phyloP scores from a whole-genome alignment of 2,113 vertebrate species.

The Thryonomys swinderianus region DNA sequence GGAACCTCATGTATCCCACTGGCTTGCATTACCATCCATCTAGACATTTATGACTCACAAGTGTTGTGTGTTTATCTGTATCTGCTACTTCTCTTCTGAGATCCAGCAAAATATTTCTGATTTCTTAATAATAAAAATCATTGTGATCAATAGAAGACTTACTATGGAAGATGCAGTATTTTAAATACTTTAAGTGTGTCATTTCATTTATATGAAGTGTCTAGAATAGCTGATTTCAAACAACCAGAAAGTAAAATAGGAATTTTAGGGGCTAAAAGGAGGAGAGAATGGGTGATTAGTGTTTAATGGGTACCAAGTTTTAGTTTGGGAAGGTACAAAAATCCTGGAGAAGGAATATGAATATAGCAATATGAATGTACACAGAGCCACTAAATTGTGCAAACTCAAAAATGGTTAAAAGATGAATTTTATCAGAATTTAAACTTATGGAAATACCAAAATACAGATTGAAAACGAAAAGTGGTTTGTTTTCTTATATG shows the following conservation, averaged over 20 bases:
- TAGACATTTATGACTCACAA: neutral
- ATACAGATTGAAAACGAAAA: neutral
- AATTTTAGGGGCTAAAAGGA: neutral
- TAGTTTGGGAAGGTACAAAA: neutral
- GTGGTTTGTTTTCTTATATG: neutral
- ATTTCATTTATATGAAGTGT: neutral
- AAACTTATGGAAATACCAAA: neutral
- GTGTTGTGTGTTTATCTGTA: neutral
- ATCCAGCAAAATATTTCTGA: neutral
- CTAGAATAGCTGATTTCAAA: neutral
- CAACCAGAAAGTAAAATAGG: neutral
- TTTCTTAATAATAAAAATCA: conserved; percentile 12
- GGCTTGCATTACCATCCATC: neutral
- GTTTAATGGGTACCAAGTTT: neutral
- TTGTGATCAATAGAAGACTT: neutral
- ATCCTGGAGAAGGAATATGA: neutral
- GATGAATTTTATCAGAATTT: neutral
- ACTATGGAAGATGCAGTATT: neutral
- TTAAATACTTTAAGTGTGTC: neutral
- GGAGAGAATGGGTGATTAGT: neutral
- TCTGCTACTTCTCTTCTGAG: neutral
- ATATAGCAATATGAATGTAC: neutral
- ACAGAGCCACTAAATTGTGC: neutral
- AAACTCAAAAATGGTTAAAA: neutral
- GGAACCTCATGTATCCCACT: neutral